These are phyloP conservation scores for Microtus ochrogaster DNA, from an alignment of 2,113 vertebrate species.

Conservation along the genomic window DNA sequence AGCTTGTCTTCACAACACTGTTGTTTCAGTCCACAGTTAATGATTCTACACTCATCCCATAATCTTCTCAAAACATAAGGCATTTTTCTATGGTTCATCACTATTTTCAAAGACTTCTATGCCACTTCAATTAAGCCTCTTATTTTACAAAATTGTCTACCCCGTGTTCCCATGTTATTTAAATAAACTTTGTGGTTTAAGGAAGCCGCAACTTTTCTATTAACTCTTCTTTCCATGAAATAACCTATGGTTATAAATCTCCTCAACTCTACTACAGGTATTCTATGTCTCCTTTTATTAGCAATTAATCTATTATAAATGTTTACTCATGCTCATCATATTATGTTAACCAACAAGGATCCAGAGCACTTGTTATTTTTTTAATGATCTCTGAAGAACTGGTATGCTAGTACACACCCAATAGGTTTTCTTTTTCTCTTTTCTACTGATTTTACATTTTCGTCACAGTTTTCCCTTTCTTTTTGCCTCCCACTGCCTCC, in stretches of 20 bases:
- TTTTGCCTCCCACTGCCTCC: too few relatives aligned
- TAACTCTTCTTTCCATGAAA: background rate
- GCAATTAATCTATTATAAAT: constrained; percentile 39
- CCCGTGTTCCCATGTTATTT: background rate
- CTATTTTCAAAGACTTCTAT: background rate
- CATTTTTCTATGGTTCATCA: background rate
- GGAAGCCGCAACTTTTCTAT: background rate
- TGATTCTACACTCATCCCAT: background rate
- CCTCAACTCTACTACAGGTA: background rate
- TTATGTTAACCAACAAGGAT: background rate
- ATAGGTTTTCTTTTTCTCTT: background rate
- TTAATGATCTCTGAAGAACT: background rate
- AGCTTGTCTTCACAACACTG: background rate
- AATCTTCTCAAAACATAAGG: background rate
- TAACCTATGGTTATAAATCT: background rate
- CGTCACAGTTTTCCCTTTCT: too few relatives aligned
- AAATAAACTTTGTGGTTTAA: constrained; percentile 32
- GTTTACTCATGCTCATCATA: background rate
- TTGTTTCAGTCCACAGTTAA: constrained; percentile 38
- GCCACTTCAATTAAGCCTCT: background rate
- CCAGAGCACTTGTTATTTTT: background rate
- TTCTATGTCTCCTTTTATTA: background rate
- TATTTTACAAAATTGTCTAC: background rate
- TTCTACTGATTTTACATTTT: too few relatives aligned
- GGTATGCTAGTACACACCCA: background rate